Percentiles rank a stretch among this genome's conserved stretches.
Evolutionary conservation across 2,113 vertebrate genomes (phyloP).

Genomic region (Haliaeetus leucogaster): DNA sequence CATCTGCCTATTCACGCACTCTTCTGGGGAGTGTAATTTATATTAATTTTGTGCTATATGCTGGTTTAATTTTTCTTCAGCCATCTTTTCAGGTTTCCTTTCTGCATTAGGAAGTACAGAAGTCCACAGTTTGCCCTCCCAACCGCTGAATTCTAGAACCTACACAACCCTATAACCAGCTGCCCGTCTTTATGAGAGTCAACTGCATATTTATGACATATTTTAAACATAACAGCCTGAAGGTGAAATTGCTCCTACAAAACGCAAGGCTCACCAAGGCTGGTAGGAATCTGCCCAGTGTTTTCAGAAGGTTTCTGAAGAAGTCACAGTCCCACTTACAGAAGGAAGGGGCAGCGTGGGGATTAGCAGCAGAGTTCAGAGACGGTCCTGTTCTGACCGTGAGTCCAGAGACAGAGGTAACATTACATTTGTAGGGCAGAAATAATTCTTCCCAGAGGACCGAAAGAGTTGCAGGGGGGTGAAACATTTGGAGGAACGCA

Average conservation of each 20-base stretch:
- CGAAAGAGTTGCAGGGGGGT: neutral
- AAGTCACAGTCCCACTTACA: neutral
- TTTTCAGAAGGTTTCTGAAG: neutral
- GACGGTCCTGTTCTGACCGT: neutral
- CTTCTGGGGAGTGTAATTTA: neutral
- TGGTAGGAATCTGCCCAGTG: rapidly evolving
- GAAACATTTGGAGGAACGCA: neutral
- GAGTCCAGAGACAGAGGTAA: neutral
- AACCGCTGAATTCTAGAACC: neutral
- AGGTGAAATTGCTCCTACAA: neutral
- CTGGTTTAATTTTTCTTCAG: neutral
- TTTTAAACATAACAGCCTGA: neutral
- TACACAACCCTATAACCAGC: neutral
- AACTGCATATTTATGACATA: neutral
- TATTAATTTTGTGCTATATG: neutral
- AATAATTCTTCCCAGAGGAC: neutral
- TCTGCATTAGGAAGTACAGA: neutral
- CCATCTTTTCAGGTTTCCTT: neutral
- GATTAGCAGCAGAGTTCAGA: neutral
- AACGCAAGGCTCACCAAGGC: neutral
- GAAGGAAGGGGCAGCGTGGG: rapidly evolving
- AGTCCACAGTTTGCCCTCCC: neutral
- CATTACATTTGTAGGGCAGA: neutral
- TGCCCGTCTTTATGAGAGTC: neutral
- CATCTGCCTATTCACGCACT: neutral